Conservation (phyloP, 2,113 vertebrate genomes). For the Crotophaga sulcirostris region DNA sequence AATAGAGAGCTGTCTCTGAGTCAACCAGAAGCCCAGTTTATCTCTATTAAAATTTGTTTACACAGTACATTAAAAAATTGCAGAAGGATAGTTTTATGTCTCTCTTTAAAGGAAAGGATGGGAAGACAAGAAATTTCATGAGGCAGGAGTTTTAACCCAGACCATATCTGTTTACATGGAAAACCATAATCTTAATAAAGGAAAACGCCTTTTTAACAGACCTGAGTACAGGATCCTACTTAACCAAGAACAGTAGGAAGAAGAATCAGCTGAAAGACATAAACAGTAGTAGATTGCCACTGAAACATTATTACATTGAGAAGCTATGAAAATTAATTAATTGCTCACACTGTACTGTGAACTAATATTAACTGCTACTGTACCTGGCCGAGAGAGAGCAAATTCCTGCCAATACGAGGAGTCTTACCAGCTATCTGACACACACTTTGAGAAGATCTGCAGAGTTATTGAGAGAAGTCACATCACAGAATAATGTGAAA, state of each 20-base stretch:
- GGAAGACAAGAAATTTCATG: background rate
- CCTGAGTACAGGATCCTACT: background rate
- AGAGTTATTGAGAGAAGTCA: background rate
- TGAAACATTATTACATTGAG: background rate
- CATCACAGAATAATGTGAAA: background rate
- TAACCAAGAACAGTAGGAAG: background rate
- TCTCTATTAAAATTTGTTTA: background rate
- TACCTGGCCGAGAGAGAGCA: background rate
- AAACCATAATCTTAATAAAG: background rate
- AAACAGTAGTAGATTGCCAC: background rate
- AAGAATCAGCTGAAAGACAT: background rate
- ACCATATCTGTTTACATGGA: background rate
- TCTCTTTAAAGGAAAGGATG: background rate
- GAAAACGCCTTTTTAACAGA: background rate
- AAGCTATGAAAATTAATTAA: background rate
- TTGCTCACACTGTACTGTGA: background rate
- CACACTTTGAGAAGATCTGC: background rate
- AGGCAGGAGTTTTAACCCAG: background rate
- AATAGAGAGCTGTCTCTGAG: background rate
- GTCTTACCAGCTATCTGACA: background rate
- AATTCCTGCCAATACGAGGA: background rate
- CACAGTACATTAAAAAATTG: background rate
- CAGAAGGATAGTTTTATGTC: background rate
- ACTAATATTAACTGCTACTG: background rate
- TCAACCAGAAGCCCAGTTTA: background rate